phyloP scores from a whole-genome alignment of 2,888 invertebrate genomes.

The Orthosia cruda region DNA sequence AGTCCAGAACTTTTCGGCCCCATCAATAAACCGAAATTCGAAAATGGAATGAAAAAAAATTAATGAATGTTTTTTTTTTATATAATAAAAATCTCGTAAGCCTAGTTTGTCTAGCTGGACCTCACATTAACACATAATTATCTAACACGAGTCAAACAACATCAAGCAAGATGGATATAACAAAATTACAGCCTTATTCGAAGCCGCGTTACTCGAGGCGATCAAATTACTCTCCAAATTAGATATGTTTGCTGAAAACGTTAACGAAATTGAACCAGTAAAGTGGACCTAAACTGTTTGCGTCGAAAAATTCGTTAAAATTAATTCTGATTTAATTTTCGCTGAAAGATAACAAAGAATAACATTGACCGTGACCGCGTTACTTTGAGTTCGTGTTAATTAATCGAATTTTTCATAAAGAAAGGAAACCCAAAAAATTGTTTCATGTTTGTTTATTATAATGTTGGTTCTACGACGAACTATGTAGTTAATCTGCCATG shows the following conservation, averaged over 20 bases:
- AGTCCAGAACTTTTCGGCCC: too few relatives aligned
- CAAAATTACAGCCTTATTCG: conserved; percentile 15
- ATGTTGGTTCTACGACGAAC: neutral
- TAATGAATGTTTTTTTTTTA: too few relatives aligned
- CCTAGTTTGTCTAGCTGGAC: neutral
- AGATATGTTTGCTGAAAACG: conserved; percentile 30
- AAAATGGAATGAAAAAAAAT: too few relatives aligned
- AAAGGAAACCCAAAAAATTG: neutral
- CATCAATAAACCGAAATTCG: too few relatives aligned
- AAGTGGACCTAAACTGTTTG: conserved; percentile 34
- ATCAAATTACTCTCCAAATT: conserved; percentile 39
- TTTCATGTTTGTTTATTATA: neutral
- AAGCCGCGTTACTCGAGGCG: conserved; percentile 16
- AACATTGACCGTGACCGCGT: conserved; percentile 19
- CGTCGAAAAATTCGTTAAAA: conserved; percentile 50
- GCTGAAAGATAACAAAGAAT: conserved; percentile 20
- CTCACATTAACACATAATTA: neutral
- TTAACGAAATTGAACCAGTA: conserved; percentile 43
- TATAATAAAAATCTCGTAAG: too few relatives aligned
- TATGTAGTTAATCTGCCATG: neutral
- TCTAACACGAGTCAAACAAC: conserved; percentile 19
- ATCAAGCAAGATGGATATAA: conserved; percentile 13
- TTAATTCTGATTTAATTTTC: conserved; percentile 52
- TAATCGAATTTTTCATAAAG: conserved; percentile 36
- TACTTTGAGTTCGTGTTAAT: conserved; percentile 21